Conservation (phyloP, 2,113 vertebrate species). For the Tiliqua scincoides region DNA sequence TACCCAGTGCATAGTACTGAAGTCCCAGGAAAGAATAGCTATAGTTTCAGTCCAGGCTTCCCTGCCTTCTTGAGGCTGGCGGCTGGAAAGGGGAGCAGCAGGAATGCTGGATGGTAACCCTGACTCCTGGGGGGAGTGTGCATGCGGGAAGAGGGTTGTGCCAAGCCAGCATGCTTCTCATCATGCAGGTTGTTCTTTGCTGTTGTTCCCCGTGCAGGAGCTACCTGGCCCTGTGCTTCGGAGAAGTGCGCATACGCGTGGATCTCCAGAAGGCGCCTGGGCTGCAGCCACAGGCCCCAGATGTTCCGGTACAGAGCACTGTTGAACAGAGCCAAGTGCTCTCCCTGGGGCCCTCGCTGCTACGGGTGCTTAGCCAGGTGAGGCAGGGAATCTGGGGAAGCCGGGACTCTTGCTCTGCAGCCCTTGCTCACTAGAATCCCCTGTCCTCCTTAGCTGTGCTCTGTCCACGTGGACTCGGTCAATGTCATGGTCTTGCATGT, state of each 20-base stretch:
- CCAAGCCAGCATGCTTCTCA: background rate
- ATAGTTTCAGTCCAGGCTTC: no score
- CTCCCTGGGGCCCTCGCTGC: slow-evolving; percentile 78
- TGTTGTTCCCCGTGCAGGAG: slow-evolving; percentile 74
- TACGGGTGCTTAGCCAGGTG: slow-evolving; percentile 91
- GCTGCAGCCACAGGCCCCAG: slow-evolving; percentile 34
- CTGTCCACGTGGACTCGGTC: slow-evolving; percentile 90
- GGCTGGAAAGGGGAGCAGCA: no score
- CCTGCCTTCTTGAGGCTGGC: no score
- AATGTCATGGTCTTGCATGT: slow-evolving; percentile 95
- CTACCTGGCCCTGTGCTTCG: slow-evolving; percentile 91
- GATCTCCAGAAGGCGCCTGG: slow-evolving; percentile 81
- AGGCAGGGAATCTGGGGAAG: background rate
- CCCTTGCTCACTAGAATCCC: slow-evolving; percentile 15
- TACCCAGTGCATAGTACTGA: no score
- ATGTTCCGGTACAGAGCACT: slow-evolving; percentile 17
- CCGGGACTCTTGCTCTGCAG: fast-evolving
- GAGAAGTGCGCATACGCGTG: slow-evolving; percentile 87
- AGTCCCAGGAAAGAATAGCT: no score
- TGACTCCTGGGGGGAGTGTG: background rate
- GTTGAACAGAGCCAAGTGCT: slow-evolving; percentile 61
- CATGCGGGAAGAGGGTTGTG: background rate
- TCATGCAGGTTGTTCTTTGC: background rate
- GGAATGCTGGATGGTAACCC: background rate
- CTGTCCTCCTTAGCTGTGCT: slow-evolving; percentile 80